These are phyloP conservation scores for Chloropsis cyanopogon DNA, from an alignment of 2,113 vertebrate genomes.

Conservation along the genomic window DNA sequence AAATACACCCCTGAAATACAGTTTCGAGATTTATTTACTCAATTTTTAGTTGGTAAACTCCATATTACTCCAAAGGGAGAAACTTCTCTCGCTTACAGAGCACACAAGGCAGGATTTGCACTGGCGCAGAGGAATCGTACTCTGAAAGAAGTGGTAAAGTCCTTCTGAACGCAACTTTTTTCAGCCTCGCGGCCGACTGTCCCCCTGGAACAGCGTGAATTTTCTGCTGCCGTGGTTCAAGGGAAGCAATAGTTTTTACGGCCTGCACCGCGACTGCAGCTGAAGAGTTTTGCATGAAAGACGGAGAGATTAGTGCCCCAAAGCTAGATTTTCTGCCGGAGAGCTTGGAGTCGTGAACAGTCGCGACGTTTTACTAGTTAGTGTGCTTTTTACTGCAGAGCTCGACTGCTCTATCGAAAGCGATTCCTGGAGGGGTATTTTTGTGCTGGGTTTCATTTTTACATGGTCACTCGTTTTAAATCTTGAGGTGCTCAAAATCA, in stretches of 20 bases:
- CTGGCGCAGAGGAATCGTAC: not conserved
- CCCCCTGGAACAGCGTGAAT: not conserved
- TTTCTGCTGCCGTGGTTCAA: not conserved
- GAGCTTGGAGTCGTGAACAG: not conserved
- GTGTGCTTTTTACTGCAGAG: not conserved
- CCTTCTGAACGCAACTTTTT: not conserved
- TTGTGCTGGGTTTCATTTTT: slow-evolving; percentile 13
- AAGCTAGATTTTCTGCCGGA: not conserved
- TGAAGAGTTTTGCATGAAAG: not conserved
- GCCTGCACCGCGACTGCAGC: not conserved
- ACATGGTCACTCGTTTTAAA: not conserved
- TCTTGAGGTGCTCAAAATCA: not conserved
- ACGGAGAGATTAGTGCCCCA: not conserved
- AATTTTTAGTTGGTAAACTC: slow-evolving; percentile 33
- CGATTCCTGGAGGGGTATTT: not conserved
- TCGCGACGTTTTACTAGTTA: slow-evolving; percentile 15
- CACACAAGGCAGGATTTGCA: not conserved
- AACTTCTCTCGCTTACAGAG: not conserved
- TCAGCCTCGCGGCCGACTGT: not conserved
- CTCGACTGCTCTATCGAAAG: not conserved
- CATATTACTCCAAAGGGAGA: slow-evolving; percentile 16
- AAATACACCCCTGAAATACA: not conserved
- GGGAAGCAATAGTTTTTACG: slow-evolving; percentile 15
- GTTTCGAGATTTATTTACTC: slow-evolving; percentile 29
- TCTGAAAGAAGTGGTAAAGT: not conserved